Conservation (phyloP, 1,140 invertebrate genomes). For the Solenopsis fugax region DNA sequence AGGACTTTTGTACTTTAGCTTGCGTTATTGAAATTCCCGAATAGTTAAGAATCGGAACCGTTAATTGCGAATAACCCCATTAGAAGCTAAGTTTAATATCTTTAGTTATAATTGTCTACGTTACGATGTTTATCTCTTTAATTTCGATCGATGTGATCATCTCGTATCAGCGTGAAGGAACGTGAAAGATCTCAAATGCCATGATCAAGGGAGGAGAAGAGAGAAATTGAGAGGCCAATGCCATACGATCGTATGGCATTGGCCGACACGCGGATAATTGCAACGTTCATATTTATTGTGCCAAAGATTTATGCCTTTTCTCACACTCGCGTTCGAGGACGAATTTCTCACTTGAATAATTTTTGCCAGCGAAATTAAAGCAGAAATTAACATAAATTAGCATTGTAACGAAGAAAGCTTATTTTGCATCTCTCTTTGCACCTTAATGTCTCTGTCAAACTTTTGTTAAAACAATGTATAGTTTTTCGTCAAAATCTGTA, state of each 20-base stretch:
- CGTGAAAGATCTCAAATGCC: constrained; percentile 69
- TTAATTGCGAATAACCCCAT: constrained; percentile 61
- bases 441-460: not conserved
- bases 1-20: constrained; percentile 14
- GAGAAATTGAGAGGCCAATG: not conserved
- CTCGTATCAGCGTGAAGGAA: constrained; percentile 36
- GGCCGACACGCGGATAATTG: constrained; percentile 47
- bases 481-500: not conserved
- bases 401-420: not conserved
- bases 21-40: constrained; percentile 1
- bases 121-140: constrained; percentile 62
- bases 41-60: constrained; percentile 18
- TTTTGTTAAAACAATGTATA: not conserved
- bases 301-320: constrained; percentile 83
- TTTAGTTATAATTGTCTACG: constrained; percentile 56
- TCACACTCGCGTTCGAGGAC: constrained; percentile 30
- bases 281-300: constrained; percentile 83
- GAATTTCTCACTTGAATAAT: constrained; percentile 37
- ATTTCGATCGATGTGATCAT: constrained; percentile 61
- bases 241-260: not conserved
- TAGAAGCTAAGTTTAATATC: constrained; percentile 75
- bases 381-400: not conserved
- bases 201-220: constrained; percentile 37
- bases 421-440: not conserved
- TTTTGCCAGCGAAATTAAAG: constrained; percentile 20